Conservation (phyloP, 2,113 vertebrate species). For the Boulengerochromis microlepis region DNA sequence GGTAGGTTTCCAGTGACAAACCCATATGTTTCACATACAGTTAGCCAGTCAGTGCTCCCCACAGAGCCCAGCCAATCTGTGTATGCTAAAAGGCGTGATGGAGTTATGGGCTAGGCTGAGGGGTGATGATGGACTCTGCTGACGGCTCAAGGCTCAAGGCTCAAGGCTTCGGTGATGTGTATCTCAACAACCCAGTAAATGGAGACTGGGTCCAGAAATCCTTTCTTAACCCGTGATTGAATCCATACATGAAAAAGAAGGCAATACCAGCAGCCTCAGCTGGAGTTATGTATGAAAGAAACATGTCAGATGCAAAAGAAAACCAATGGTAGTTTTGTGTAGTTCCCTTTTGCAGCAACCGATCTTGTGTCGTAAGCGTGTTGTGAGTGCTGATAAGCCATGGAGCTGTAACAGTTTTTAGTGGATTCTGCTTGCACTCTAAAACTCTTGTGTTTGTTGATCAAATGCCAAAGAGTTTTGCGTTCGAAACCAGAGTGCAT, state of each 20-base stretch:
- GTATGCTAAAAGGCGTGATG: slow-evolving; percentile 42
- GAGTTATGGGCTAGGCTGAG: slow-evolving; percentile 35
- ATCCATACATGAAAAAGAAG: neutral
- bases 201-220: neutral
- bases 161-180: slow-evolving; percentile 34
- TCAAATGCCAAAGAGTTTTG: neutral
- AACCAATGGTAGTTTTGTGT: neutral
- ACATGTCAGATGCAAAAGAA: neutral
- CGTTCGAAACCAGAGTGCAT: neutral
- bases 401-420: neutral
- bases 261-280: neutral
- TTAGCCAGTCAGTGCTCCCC: neutral
- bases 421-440: neutral
- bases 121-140: slow-evolving; percentile 39
- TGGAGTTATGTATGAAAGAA: neutral
- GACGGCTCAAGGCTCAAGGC: slow-evolving; percentile 50
- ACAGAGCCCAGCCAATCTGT: slow-evolving; percentile 37
- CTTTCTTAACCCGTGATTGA: slow-evolving; percentile 2
- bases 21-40: neutral
- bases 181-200: slow-evolving; percentile 12
- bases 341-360: neutral
- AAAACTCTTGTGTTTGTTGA: neutral
- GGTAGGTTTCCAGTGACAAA: neutral
- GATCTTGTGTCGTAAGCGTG: neutral
- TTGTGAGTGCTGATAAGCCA: neutral